phyloP scores from a whole-genome alignment of 2,888 invertebrate species.

The Brenthis hecate region DNA sequence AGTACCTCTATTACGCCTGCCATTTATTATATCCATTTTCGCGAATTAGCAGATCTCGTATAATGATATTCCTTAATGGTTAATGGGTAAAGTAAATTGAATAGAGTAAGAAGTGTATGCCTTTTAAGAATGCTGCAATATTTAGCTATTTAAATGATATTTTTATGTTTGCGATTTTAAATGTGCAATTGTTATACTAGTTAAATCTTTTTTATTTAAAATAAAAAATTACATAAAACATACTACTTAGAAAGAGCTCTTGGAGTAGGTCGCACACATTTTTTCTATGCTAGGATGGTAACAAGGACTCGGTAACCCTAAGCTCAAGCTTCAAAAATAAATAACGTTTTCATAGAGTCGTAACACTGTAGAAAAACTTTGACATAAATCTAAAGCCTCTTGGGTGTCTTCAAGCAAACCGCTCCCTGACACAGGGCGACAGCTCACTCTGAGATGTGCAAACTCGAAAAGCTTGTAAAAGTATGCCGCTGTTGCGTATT shows the following conservation, averaged over 20 bases:
- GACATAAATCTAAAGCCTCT: slow-evolving; percentile 64
- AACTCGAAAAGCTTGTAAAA: slow-evolving; percentile 66
- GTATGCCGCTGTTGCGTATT: slow-evolving; percentile 66
- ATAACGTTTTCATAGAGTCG: no score
- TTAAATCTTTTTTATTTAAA: no score
- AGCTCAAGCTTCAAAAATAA: no score
- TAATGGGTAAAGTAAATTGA: slow-evolving; percentile 29
- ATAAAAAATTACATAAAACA: no score
- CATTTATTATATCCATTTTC: slow-evolving; percentile 82
- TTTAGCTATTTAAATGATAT: neutral
- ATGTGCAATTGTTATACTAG: no score
- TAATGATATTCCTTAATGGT: slow-evolving; percentile 40
- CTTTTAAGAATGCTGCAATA: slow-evolving; percentile 8
- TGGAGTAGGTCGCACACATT: no score
- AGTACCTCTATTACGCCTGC: slow-evolving; percentile 79
- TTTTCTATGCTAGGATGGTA: no score
- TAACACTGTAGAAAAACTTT: slow-evolving; percentile 48
- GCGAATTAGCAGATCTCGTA: slow-evolving; percentile 75
- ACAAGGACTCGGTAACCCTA: no score
- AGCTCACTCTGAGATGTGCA: slow-evolving; percentile 51
- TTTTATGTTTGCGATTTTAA: no score
- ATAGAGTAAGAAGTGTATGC: slow-evolving; percentile 15
- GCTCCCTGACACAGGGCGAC: slow-evolving; percentile 67
- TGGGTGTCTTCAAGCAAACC: slow-evolving; percentile 62
- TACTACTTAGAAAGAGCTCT: no score